These are phyloP conservation scores for Ectemnius lituratus DNA, from an alignment of 2,888 invertebrate genomes.

Conservation along the genomic window DNA sequence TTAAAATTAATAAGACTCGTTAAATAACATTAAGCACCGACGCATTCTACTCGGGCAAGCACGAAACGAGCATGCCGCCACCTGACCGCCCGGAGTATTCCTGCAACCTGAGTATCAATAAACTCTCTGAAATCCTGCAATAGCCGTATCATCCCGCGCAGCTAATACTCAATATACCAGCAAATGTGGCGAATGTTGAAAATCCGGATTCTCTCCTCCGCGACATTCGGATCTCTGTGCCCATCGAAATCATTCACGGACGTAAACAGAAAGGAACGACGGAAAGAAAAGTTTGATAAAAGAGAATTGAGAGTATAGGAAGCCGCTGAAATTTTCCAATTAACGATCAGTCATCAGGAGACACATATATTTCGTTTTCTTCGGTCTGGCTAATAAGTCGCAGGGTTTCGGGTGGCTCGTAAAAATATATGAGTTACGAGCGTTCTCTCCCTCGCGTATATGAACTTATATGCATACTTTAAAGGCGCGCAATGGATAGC, in stretches of 20 bases:
- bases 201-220: not conserved
- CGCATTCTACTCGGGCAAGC: not conserved
- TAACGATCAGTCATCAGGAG: slow-evolving; percentile 40
- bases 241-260: no score
- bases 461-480: no score
- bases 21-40: not conserved
- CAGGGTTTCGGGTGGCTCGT: slow-evolving; percentile 55
- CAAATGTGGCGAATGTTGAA: slow-evolving; percentile 10
- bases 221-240: no score
- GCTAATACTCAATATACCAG: slow-evolving; percentile 23
- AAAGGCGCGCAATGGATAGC: no score
- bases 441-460: slow-evolving; percentile 33
- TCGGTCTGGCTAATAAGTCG: slow-evolving; percentile 47
- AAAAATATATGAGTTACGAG: slow-evolving; percentile 60
- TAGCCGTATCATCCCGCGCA: slow-evolving; percentile 28
- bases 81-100: slow-evolving; percentile 30
- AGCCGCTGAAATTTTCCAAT: slow-evolving; percentile 39
- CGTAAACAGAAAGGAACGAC: no score
- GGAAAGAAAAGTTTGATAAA: no score
- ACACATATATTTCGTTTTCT: slow-evolving; percentile 57
- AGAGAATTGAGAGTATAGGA: no score
- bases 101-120: slow-evolving; percentile 31
- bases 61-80: slow-evolving; percentile 21
- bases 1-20: no score
- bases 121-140: slow-evolving; percentile 38